Conservation (phyloP, 2,888 invertebrate genomes). For the Drosophila multiciliata region DNA sequence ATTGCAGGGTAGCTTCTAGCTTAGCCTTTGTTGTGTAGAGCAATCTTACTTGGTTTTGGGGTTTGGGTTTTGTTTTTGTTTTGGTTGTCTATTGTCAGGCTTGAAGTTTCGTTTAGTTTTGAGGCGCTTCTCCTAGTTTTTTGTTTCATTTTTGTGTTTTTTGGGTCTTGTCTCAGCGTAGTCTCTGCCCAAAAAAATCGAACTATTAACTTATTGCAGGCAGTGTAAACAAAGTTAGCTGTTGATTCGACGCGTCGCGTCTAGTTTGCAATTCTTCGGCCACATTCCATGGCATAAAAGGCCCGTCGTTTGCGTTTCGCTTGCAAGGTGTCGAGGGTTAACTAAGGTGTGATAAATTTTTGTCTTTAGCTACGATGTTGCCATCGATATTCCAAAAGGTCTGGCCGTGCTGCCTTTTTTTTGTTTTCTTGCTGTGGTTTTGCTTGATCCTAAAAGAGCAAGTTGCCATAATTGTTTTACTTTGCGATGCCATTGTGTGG, state of each 20-base stretch:
- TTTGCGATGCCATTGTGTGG: slow-evolving; percentile 42
- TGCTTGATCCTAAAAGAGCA: slow-evolving; percentile 44
- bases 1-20: not conserved
- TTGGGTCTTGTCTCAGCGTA: slow-evolving; percentile 25
- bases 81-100: slow-evolving; percentile 22
- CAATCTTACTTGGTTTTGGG: slow-evolving; percentile 12
- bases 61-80: slow-evolving; percentile 9
- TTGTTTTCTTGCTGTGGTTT: not conserved
- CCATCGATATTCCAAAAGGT: slow-evolving; percentile 63
- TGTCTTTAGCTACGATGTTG: slow-evolving; percentile 45
- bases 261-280: slow-evolving; percentile 65
- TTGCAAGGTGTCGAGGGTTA: slow-evolving; percentile 78
- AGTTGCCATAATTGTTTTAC: slow-evolving; percentile 78
- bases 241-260: slow-evolving; percentile 39
- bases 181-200: slow-evolving; percentile 58
- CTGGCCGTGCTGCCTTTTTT: slow-evolving; percentile 31
- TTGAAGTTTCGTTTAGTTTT: slow-evolving; percentile 50
- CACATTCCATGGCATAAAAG: slow-evolving; percentile 61
- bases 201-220: slow-evolving; percentile 81
- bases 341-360: slow-evolving; percentile 82
- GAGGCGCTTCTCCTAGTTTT: slow-evolving; percentile 72
- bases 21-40: not conserved
- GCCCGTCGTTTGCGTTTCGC: slow-evolving; percentile 36
- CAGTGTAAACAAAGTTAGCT: slow-evolving; percentile 58
- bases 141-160: slow-evolving; percentile 20